Percentiles rank a stretch among this genome's conserved stretches.
These are phyloP conservation scores for Aphelenchoides besseyi DNA, from an alignment of 1,140 invertebrate species.

Conservation along the genomic window DNA sequence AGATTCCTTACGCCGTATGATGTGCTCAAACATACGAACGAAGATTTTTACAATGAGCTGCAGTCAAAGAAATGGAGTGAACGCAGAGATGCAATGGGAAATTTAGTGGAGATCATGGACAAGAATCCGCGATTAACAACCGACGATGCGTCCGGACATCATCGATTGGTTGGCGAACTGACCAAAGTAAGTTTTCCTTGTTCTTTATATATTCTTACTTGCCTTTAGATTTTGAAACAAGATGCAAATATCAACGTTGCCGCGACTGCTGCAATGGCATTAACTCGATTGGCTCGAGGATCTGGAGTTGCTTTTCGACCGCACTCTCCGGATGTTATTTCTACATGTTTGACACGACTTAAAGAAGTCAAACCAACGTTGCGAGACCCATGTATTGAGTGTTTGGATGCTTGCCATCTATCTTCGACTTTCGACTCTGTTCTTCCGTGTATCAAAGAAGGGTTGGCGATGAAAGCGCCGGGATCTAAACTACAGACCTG, in stretches of 20 bases:
- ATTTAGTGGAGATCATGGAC: slow-evolving; percentile 73
- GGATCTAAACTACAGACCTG: slow-evolving; percentile 14
- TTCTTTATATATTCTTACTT: slow-evolving; percentile 15
- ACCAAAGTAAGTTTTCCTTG: slow-evolving; percentile 73
- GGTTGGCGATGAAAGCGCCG: slow-evolving; percentile 67
- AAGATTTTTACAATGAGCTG: slow-evolving; percentile 81
- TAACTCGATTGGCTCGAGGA: slow-evolving; percentile 78
- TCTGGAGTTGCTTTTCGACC: slow-evolving; percentile 81
- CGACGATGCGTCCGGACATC: slow-evolving; percentile 67
- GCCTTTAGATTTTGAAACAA: slow-evolving; percentile 67
- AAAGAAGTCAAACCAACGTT: slow-evolving; percentile 89
- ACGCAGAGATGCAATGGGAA: slow-evolving; percentile 79
- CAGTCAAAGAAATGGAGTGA: slow-evolving; percentile 98
- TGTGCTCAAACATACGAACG: slow-evolving; percentile 83
- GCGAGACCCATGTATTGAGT: slow-evolving; percentile 69
- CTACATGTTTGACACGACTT: slow-evolving; percentile 85
- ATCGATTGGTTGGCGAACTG: slow-evolving; percentile 74
- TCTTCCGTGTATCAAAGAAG: slow-evolving; percentile 77
- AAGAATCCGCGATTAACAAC: slow-evolving; percentile 68
- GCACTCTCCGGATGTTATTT: slow-evolving; percentile 73
- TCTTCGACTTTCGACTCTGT: slow-evolving; percentile 75
- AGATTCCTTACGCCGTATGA: slow-evolving; percentile 80
- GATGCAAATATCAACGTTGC: slow-evolving; percentile 93
- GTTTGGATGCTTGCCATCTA: slow-evolving; percentile 71
- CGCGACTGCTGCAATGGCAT: slow-evolving; percentile 77